Base-by-base conservation (phyloP, 92 coral and sea anemone species). In the Phenganax marumi region DNA sequence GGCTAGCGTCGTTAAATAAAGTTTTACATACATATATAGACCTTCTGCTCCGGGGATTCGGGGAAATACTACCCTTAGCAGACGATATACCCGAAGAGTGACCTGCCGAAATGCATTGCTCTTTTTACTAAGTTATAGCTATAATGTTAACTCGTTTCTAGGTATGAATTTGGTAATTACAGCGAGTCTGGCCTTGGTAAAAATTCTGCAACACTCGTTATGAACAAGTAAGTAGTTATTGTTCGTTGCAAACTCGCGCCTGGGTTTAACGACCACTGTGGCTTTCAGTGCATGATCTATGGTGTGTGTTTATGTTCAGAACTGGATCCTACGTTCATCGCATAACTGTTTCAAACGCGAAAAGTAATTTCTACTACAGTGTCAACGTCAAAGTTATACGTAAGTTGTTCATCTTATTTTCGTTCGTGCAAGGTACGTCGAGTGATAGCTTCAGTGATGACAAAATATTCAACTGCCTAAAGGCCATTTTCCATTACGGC, bases 191-290 rank as follows among this genome's bases (percentile, higher is more conserved):
- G 79, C 12, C 19, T 52, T 50, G 79, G 79, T 7, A 50, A 73
- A 21, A 73, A 48, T 16, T 10, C 14, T 50, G 16, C 16, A 51
- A 8, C 60, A 16, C 14, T 8, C 62, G 0, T 12, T 0, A 73
- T 48, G 79, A 52, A 50, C 79, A 73, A 48, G 79, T 73, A 73
- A 50, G 79, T 73, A 4, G 8, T 14, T 22, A 9, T 64, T 18
- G 10, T 14, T 62, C 3, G 5, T 33, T 62, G 68, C 6, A 9
- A 62, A 62, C 17, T 62, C 11, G 17, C 61, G n/a, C n/a, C n/a
- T n/a, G n/a, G n/a, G n/a, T n/a, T n/a, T n/a, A n/a, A n/a, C n/a
- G n/a, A n/a, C n/a, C n/a, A n/a, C n/a, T n/a, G n/a, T n/a, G n/a
- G n/a, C 7, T 12, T 18, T 58, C 3, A 58, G 14, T 18, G 2